Conservation (phyloP, 2,888 invertebrate genomes). For the Ophioninae sp. region DNA sequence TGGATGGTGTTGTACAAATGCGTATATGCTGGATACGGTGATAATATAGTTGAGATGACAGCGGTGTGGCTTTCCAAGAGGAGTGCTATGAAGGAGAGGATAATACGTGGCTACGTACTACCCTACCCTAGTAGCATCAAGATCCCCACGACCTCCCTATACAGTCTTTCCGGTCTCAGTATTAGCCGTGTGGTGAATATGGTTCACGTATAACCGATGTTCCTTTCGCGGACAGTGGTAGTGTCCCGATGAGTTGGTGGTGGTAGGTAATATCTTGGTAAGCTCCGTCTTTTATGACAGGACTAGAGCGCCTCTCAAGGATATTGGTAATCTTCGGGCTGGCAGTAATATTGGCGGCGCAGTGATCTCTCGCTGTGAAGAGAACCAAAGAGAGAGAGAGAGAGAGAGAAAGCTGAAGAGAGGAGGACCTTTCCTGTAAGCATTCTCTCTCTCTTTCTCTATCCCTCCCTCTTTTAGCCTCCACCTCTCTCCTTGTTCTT, state of each 20-base stretch:
- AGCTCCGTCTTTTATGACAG: conserved; percentile 81
- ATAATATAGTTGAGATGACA: conserved; percentile 63
- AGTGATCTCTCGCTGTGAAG: conserved; percentile 78
- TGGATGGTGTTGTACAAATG: not conserved
- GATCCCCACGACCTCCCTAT: conserved; percentile 3
- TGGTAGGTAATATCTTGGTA: conserved; percentile 79
- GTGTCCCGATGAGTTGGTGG: conserved; percentile 62
- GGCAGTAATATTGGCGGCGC: conserved; percentile 80
- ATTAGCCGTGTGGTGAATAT: conserved; percentile 1
- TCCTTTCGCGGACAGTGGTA: conserved; percentile 18
- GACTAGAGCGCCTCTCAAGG: conserved; percentile 80
- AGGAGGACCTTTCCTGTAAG: conserved; percentile 6
- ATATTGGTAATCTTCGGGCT: conserved; percentile 81
- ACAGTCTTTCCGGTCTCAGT: not conserved
- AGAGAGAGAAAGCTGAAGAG: conserved; percentile 9
- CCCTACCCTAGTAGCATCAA: conserved; percentile 15
- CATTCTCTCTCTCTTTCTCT: conserved; percentile 58
- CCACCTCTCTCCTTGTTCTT: conserved; percentile 22
- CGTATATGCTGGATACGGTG: conserved; percentile 32
- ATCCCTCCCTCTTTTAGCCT: conserved; percentile 55
- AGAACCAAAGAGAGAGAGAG: conserved; percentile 55
- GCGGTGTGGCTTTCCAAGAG: conserved; percentile 59
- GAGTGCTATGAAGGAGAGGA: conserved; percentile 58
- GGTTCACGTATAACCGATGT: conserved; percentile 31
- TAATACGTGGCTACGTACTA: conserved; percentile 1